Evolutionary conservation across 2,888 invertebrate genomes (phyloP).

Genomic region (Lepidonotus clava): DNA sequence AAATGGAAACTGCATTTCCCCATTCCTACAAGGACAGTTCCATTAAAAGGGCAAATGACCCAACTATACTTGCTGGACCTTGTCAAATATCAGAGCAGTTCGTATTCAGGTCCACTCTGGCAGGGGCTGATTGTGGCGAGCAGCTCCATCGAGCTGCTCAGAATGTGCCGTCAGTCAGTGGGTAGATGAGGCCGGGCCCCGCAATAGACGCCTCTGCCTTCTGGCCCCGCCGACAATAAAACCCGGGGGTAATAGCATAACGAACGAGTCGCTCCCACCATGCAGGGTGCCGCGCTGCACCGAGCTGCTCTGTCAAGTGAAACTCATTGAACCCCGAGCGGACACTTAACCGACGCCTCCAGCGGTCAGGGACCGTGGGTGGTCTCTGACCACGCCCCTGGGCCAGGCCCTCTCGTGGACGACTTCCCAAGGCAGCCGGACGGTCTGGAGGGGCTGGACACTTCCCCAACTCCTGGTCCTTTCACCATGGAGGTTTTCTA

Average conservation of each 20-base stretch:
- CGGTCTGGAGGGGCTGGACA: too few species aligned
- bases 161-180: conserved; percentile 11
- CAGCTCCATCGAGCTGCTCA: neutral
- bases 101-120: neutral
- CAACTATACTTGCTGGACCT: too few species aligned
- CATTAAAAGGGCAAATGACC: too few species aligned
- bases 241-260: neutral
- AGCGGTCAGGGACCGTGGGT: neutral
- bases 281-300: neutral
- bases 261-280: neutral
- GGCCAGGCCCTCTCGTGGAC: too few species aligned
- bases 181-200: neutral
- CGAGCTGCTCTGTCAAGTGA: neutral
- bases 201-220: neutral
- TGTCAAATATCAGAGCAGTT: too few species aligned
- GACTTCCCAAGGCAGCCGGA: too few species aligned
- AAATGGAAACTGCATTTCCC: too few species aligned
- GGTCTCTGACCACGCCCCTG: too few species aligned
- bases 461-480: neutral
- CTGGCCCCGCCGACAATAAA: conserved; percentile 1
- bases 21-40: too few species aligned
- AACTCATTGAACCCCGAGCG: neutral
- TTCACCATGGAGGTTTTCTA: neutral
- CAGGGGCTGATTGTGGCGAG: neutral
- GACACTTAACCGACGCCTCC: neutral